phyloP scores from a whole-genome alignment of 1,140 invertebrate genomes.

The Drosophila lini region DNA sequence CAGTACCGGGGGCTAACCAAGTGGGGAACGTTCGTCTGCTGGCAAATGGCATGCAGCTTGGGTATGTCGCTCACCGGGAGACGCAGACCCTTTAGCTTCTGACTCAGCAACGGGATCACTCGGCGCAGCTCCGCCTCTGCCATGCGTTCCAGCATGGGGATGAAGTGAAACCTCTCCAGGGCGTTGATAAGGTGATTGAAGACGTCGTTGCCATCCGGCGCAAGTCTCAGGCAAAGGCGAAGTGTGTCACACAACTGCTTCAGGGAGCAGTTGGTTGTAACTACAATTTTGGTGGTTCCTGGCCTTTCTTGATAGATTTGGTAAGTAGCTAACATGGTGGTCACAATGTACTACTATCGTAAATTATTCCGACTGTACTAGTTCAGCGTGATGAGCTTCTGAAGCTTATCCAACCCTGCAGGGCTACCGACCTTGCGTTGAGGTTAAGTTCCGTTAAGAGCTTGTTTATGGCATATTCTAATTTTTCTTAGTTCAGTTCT shows the following conservation, averaged over 20 bases:
- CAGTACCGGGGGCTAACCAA: slow-evolving; percentile 14
- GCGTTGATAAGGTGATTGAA: slow-evolving; percentile 16
- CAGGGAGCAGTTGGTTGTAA: too few relatives aligned
- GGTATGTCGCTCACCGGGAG: slow-evolving; percentile 30
- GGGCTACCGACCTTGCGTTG: not conserved
- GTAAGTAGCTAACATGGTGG: not conserved
- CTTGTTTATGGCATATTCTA: not conserved
- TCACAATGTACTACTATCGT: not conserved
- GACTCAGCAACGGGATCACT: slow-evolving; percentile 27
- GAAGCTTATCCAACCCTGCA: not conserved
- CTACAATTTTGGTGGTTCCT: not conserved
- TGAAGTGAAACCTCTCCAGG: slow-evolving; percentile 19
- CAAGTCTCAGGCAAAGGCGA: slow-evolving; percentile 21
- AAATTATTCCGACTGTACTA: not conserved
- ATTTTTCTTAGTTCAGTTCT: too few relatives aligned
- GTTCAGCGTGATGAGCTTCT: not conserved
- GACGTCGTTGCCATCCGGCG: not conserved
- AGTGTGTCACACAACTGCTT: slow-evolving; percentile 11
- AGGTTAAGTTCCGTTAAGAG: not conserved
- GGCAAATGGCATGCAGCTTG: not conserved
- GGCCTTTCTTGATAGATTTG: not conserved
- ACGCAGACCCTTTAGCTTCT: slow-evolving; percentile 17
- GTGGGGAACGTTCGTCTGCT: not conserved
- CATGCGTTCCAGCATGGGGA: slow-evolving; percentile 1
- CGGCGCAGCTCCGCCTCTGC: slow-evolving; percentile 12